These are phyloP conservation scores for Ptiloglossa arizonensis DNA, from an alignment of 1,140 invertebrate genomes.

Conservation along the genomic window DNA sequence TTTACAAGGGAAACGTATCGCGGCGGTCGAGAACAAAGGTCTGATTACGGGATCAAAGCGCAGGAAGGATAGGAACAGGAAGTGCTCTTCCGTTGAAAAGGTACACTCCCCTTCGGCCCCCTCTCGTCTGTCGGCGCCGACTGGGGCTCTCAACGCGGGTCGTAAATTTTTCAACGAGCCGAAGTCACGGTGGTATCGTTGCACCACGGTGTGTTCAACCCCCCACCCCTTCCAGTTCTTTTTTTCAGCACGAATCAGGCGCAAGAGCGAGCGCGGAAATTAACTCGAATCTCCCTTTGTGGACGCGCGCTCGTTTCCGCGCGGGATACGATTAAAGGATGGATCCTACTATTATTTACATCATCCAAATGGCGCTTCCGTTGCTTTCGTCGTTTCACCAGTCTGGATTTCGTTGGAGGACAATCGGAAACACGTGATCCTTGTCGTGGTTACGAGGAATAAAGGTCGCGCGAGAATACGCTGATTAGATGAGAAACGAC, in stretches of 20 bases:
- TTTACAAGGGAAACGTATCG: constrained; percentile 52
- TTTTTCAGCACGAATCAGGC: too few species aligned
- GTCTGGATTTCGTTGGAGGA: too few species aligned
- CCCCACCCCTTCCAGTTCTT: too few species aligned
- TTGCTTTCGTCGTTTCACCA: too few species aligned
- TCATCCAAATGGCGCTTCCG: too few species aligned
- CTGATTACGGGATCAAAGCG: constrained; percentile 63
- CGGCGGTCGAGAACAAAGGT: constrained; percentile 50
- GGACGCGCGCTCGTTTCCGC: constrained; percentile 6
- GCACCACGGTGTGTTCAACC: too few species aligned
- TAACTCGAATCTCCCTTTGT: constrained; percentile 40
- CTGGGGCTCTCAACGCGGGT: constrained; percentile 49
- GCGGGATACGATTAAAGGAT: constrained; percentile 46
- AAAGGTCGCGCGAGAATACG: too few species aligned
- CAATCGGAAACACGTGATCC: too few species aligned
- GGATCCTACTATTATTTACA: too few species aligned
- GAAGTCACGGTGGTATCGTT: constrained; percentile 26
- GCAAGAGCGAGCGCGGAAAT: too few species aligned
- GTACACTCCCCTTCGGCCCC: neutral
- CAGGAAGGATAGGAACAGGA: constrained; percentile 28
- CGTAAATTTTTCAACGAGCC: constrained; percentile 59
- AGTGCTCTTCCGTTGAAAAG: constrained; percentile 11
- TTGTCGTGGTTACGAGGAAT: too few species aligned
- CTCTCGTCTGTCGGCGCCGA: constrained; percentile 34
- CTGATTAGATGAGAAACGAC: too few species aligned